A percentile compares a stretch with the other conserved stretches of the same genome.
Conservation (phyloP, 2,797 vertebrate species). For the Artibeus lituratus region DNA sequence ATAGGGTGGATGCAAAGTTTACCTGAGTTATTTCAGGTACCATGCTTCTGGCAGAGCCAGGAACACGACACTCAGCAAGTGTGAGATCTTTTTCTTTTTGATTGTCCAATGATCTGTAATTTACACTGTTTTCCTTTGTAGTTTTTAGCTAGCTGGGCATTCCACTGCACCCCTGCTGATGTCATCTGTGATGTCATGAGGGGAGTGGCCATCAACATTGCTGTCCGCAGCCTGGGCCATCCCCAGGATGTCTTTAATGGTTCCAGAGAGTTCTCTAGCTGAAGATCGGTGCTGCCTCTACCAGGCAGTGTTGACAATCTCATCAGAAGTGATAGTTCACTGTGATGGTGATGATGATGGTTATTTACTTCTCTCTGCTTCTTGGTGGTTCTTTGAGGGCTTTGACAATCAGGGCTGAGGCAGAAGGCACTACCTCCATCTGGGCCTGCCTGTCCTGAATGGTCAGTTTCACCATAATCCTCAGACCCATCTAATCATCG, state of each 20-base stretch:
- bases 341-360: too few relatives aligned
- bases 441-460: not conserved
- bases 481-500: not conserved
- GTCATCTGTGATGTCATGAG: not conserved
- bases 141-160: not conserved
- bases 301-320: not conserved
- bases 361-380: not conserved
- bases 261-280: not conserved
- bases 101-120: not conserved
- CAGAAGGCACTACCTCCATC: not conserved
- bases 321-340: not conserved
- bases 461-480: not conserved
- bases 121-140: not conserved
- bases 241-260: not conserved
- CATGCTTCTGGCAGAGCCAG: not conserved
- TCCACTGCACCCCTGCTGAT: not conserved
- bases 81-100: not conserved
- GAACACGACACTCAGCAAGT: fast-evolving
- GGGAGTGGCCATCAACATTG: not conserved
- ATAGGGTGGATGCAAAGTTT: not conserved
- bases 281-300: not conserved
- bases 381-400: not conserved
- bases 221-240: not conserved
- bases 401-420: not conserved
- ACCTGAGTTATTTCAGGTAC: not conserved